Evolutionary conservation across 2,888 invertebrate genomes (phyloP).

Genomic region (Scaptomyza parva): DNA sequence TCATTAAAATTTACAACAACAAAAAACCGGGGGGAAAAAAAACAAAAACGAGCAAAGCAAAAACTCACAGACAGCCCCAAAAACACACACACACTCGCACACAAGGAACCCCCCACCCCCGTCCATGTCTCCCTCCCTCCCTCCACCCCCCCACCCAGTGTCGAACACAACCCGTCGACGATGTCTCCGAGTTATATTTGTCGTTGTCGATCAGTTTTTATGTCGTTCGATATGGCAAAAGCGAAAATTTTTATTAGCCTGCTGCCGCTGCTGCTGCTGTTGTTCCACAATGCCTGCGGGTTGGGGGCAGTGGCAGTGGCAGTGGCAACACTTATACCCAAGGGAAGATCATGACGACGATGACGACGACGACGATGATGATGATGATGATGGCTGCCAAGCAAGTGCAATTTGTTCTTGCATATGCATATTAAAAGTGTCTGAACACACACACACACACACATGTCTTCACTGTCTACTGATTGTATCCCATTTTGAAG

Average conservation of each 20-base stretch:
- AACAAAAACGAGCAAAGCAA: constrained; percentile 21
- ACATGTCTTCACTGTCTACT: constrained; percentile 4
- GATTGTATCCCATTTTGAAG: constrained; percentile 2
- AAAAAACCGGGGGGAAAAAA: constrained; percentile 43
- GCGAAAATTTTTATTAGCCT: constrained; percentile 77
- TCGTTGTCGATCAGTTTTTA: constrained; percentile 81
- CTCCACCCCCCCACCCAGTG: too few relatives aligned
- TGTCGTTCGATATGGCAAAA: constrained; percentile 78
- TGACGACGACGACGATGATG: constrained; percentile 68
- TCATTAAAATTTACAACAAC: constrained; percentile 84
- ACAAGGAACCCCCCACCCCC: not conserved
- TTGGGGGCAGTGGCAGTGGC: constrained; percentile 13
- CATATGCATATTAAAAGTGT: constrained; percentile 41
- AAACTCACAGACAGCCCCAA: constrained; percentile 45
- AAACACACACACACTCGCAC: not conserved
- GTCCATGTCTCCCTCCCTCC: constrained; percentile 4
- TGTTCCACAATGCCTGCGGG: constrained; percentile 59
- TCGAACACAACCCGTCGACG: constrained; percentile 22
- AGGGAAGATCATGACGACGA: constrained; percentile 51
- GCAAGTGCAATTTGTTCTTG: constrained; percentile 75
- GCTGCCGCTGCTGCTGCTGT: constrained; percentile 13
- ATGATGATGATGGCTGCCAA: constrained; percentile 69
- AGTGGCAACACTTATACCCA: constrained; percentile 23
- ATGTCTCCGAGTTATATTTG: constrained; percentile 72
- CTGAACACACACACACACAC: too few relatives aligned